These are phyloP conservation scores for Medauroidea extradentata DNA, from an alignment of 1,140 invertebrate species.

Conservation along the genomic window DNA sequence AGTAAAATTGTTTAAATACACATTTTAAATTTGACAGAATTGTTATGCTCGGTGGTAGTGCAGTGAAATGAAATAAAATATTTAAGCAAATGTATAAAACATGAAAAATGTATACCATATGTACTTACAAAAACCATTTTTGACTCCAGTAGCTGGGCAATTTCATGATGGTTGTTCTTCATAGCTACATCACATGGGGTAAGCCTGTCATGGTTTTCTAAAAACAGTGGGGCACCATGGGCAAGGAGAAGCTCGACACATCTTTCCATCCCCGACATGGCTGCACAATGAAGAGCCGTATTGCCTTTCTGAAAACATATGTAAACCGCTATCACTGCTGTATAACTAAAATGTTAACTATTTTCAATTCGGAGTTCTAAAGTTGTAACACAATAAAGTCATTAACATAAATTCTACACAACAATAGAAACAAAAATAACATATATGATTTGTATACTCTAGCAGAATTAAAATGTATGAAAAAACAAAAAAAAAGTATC, in stretches of 20 bases:
- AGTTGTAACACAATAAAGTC: background rate
- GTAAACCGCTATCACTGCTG: too few relatives aligned
- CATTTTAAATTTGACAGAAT: too few relatives aligned
- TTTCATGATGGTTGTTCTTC: slow-evolving; percentile 52
- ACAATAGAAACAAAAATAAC: background rate
- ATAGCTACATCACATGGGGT: slow-evolving; percentile 65
- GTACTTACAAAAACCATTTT: slow-evolving; percentile 66
- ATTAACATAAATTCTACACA: background rate
- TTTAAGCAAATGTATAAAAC: too few relatives aligned
- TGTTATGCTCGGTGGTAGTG: too few relatives aligned
- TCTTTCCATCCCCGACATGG: slow-evolving; percentile 56
- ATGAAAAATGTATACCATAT: too few relatives aligned
- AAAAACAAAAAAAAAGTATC: too few relatives aligned
- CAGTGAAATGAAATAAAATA: too few relatives aligned
- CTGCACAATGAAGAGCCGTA: slow-evolving; percentile 63
- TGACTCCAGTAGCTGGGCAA: slow-evolving; percentile 61
- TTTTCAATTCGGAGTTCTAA: background rate
- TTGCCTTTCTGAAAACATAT: slow-evolving; percentile 53
- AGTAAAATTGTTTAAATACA: too few relatives aligned
- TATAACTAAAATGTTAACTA: too few relatives aligned
- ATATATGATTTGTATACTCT: background rate
- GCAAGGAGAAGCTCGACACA: slow-evolving; percentile 61
- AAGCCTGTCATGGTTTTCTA: slow-evolving; percentile 57
- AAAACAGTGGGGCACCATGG: slow-evolving; percentile 56
- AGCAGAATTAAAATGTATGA: too few relatives aligned